These are phyloP conservation scores for Scomber scombrus DNA, from an alignment of 2,113 vertebrate species.

Conservation along the genomic window DNA sequence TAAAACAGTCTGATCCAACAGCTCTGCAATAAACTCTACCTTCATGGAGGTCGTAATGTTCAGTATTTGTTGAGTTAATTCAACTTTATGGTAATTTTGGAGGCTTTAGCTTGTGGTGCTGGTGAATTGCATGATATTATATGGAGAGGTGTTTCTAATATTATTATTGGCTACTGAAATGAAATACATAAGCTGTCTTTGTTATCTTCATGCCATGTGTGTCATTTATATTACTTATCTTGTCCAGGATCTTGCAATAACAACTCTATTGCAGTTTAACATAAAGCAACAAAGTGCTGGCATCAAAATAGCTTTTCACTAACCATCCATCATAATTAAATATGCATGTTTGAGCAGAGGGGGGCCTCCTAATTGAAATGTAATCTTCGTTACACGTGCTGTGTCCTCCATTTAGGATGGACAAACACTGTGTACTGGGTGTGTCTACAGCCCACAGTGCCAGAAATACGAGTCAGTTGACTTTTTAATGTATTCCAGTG, in stretches of 20 bases:
- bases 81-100: not conserved
- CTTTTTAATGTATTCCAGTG: constrained; percentile 35
- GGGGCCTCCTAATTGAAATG: too few species aligned
- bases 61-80: not conserved
- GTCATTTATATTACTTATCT: too few species aligned
- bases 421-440: constrained; percentile 49
- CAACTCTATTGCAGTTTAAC: too few species aligned
- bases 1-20: too few species aligned
- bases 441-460: constrained; percentile 43
- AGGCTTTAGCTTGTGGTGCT: not conserved
- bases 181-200: too few species aligned
- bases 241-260: too few species aligned
- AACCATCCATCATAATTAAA: too few species aligned
- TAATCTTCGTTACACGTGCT: not conserved
- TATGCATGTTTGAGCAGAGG: not conserved
- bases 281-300: not conserved
- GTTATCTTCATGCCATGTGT: too few species aligned
- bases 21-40: too few species aligned
- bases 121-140: not conserved
- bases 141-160: not conserved
- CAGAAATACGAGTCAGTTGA: constrained; percentile 66
- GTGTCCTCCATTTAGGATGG: constrained; percentile 6
- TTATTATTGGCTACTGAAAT: too few species aligned
- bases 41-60: not conserved
- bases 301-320: not conserved